Conservation (phyloP, 2,888 invertebrate species). For the Tineola bisselliella region DNA sequence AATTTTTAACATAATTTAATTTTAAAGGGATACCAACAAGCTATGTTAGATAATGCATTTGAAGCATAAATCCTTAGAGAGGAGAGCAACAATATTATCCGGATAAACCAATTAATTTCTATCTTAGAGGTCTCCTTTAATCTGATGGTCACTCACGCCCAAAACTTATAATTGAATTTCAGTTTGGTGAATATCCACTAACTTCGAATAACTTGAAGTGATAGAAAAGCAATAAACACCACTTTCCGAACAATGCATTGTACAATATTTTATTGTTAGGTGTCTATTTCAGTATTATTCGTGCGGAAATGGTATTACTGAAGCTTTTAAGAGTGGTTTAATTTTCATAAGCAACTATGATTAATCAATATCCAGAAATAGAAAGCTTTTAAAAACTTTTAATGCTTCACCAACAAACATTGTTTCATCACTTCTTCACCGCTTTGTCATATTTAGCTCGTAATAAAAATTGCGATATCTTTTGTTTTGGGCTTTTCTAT, state of each 20-base stretch:
- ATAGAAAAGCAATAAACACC: background rate
- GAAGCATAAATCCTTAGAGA: constrained; percentile 49
- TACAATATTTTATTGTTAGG: too few relatives aligned
- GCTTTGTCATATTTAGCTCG: background rate
- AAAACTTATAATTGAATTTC: constrained; percentile 52
- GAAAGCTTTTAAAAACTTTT: constrained; percentile 6
- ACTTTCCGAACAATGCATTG: background rate
- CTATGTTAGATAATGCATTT: background rate
- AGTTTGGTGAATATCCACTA: constrained; percentile 40
- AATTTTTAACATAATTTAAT: too few relatives aligned
- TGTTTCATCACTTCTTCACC: background rate
- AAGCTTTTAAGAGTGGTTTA: background rate
- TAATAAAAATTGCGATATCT: too few relatives aligned
- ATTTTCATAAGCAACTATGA: background rate
- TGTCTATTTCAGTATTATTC: background rate
- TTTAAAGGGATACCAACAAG: too few relatives aligned
- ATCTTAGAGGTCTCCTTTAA: constrained; percentile 48
- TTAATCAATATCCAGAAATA: constrained; percentile 6
- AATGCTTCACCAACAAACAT: background rate
- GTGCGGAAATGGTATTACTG: background rate
- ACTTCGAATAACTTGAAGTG: background rate
- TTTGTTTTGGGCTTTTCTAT: too few relatives aligned
- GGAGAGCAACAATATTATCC: constrained; percentile 51
- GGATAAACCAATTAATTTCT: constrained; percentile 60
- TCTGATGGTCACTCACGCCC: constrained; percentile 59